phyloP scores from a whole-genome alignment of 2,888 invertebrate genomes.

The Phorcus lineatus region DNA sequence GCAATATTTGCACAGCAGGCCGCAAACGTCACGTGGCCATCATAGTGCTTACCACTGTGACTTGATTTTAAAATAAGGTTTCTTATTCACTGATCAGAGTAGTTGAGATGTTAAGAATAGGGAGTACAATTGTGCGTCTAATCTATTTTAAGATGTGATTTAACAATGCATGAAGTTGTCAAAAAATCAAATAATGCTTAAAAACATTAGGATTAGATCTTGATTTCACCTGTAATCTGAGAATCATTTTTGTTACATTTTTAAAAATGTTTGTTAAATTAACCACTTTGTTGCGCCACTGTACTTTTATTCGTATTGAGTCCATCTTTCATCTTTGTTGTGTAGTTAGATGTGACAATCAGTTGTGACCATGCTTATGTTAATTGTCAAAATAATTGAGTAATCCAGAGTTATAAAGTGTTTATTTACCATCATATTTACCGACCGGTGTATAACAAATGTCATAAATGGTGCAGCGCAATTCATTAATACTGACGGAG shows the following conservation, averaged over 20 bases:
- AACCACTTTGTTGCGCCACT: constrained; percentile 1
- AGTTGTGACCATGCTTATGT: constrained; percentile 9
- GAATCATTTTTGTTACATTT: constrained; percentile 5
- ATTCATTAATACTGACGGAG: no score
- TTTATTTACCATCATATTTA: neutral
- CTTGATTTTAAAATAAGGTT: neutral
- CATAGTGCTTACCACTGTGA: neutral
- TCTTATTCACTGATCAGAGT: neutral
- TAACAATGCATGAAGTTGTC: constrained; percentile 3
- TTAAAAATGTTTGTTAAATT: constrained; percentile 4
- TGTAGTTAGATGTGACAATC: constrained; percentile 13
- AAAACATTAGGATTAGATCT: neutral
- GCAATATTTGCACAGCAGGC: constrained; percentile 8
- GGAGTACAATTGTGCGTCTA: neutral
- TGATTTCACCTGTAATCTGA: neutral
- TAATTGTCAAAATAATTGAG: neutral
- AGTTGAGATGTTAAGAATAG: neutral
- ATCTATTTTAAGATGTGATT: neutral
- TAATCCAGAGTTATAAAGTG: neutral
- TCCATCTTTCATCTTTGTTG: constrained; percentile 8
- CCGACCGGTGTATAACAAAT: neutral
- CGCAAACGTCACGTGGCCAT: neutral
- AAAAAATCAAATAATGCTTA: neutral
- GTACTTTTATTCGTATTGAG: constrained; percentile 1
- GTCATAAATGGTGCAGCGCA: no score